A percentile compares a stretch with the other conserved stretches of the same genome.
Conservation (phyloP, 2,113 vertebrate genomes). For the Carassius auratus region DNA sequence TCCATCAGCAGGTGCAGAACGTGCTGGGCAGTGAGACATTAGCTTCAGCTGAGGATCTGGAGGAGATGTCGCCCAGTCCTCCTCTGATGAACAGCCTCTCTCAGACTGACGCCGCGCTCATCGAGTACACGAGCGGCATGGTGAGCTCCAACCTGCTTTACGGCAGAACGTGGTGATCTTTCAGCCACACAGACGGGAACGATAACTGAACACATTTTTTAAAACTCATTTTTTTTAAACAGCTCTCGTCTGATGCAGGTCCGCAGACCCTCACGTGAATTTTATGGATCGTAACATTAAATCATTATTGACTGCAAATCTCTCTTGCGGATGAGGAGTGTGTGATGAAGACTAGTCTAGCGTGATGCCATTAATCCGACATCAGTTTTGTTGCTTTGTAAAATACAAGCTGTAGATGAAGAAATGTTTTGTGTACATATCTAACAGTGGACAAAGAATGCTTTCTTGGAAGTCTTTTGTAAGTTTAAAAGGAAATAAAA, state of each 20-base stretch:
- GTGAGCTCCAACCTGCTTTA: slow-evolving; percentile 88
- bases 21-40: slow-evolving; percentile 66
- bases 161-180: slow-evolving; percentile 88
- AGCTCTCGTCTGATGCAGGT: background rate
- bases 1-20: slow-evolving; percentile 61
- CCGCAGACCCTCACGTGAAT: background rate
- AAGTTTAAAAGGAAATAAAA: slow-evolving; percentile 49
- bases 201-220: background rate
- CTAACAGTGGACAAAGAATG: slow-evolving; percentile 46
- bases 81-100: slow-evolving; percentile 78
- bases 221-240: slow-evolving; percentile 9
- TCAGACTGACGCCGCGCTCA: slow-evolving; percentile 80
- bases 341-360: slow-evolving; percentile 11
- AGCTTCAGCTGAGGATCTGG: slow-evolving; percentile 76
- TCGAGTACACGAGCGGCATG: slow-evolving; percentile 84
- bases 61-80: slow-evolving; percentile 84
- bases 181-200: background rate
- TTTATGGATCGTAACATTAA: background rate
- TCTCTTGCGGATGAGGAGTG: background rate
- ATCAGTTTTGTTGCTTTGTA: slow-evolving; percentile 31
- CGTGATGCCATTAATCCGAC: slow-evolving; percentile 20
- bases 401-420: slow-evolving; percentile 35
- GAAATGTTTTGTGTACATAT: slow-evolving; percentile 47
- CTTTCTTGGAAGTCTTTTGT: slow-evolving; percentile 47
- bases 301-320: slow-evolving; percentile 23